Conservation (phyloP, 2,797 vertebrate genomes). For the Kryptopterus vitreolus region DNA sequence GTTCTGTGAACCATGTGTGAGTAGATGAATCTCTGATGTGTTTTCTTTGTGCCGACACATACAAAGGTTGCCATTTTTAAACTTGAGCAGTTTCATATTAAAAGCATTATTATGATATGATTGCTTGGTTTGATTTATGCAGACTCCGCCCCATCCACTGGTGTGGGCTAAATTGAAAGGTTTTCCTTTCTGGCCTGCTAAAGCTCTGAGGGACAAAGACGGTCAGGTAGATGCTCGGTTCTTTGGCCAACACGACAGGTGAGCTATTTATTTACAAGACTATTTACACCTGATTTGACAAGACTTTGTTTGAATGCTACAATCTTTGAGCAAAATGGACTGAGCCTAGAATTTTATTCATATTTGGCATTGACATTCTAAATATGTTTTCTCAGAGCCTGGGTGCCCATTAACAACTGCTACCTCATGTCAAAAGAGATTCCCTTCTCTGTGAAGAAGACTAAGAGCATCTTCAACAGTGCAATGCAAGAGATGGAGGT, state of each 20-base stretch:
- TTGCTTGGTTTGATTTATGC: slow-evolving; percentile 64
- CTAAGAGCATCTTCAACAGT: slow-evolving; percentile 99
- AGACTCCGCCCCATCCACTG: slow-evolving; percentile 86
- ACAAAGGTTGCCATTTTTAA: neutral
- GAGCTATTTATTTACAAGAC: slow-evolving; percentile 14
- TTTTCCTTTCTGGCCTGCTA: slow-evolving; percentile 99
- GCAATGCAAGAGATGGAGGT: slow-evolving; percentile 99
- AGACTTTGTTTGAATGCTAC: neutral
- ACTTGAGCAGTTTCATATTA: neutral
- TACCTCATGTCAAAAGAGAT: slow-evolving; percentile 99
- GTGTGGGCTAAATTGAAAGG: slow-evolving; percentile 99
- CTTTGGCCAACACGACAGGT: slow-evolving; percentile 99
- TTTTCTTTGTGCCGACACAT: too few species aligned
- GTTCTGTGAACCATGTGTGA: slow-evolving; percentile 99
- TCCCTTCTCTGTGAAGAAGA: slow-evolving; percentile 99
- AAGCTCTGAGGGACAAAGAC: slow-evolving; percentile 97
- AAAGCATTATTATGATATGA: neutral
- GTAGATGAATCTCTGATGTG: slow-evolving; percentile 56
- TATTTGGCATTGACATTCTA: neutral
- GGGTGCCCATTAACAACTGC: slow-evolving; percentile 99
- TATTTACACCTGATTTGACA: neutral
- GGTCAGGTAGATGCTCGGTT: slow-evolving; percentile 98
- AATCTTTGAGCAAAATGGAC: neutral
- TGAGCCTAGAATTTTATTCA: neutral
- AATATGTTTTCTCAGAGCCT: slow-evolving; percentile 78